Evolutionary conservation across 2,113 vertebrate species (phyloP), one percentile per base, ranked within the genome.

Genomic region (Nesoenas mayeri): DNA sequence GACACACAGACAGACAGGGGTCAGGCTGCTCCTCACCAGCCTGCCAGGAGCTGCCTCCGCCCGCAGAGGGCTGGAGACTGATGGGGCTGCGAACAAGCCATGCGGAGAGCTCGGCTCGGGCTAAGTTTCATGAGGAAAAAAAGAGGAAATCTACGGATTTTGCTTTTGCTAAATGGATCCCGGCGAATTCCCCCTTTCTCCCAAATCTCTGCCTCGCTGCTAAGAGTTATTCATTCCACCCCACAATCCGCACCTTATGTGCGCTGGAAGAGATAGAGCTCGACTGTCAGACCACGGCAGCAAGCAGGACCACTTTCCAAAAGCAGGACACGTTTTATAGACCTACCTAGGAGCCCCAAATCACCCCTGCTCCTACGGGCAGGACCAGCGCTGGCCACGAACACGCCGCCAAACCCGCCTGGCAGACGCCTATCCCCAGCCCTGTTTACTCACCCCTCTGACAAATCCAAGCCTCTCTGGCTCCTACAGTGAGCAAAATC

Each of bases 251-350:
- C 26, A 70, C 57, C 62, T 61, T 47, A 40, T 0, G 7, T 4
- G 34, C 3, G 16, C 47, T 51, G 57, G 53, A 65, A 83, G 31
- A 82, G 42, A 12, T 25, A 18, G 31, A 66, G 83, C 83, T 48
- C 53, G 95, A 95, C 96, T 97, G 93, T 58, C 56, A 32, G 57
- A 32, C 3, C 50, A 29, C 9, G 7, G 38, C 64, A n/a, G 21
- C 0, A 28, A 18, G 44, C 58, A 38, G 60, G 16, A 28, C 28
- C 40, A 4, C 56, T 62, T 50, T 16, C 54, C 21, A 26, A 17
- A 11, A 31, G 29, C 58, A 34, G 44, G n/a, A 19, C 14, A 1
- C 8, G 65, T 32, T 19, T n/a, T 1, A 1, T 15, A 36, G 6
- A 34, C 17, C 21, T 4, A 2, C 17, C n/a, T 13, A 25, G 38